These are phyloP conservation scores for Apeira syringaria DNA, from an alignment of 2,888 invertebrate genomes.

Conservation along the genomic window DNA sequence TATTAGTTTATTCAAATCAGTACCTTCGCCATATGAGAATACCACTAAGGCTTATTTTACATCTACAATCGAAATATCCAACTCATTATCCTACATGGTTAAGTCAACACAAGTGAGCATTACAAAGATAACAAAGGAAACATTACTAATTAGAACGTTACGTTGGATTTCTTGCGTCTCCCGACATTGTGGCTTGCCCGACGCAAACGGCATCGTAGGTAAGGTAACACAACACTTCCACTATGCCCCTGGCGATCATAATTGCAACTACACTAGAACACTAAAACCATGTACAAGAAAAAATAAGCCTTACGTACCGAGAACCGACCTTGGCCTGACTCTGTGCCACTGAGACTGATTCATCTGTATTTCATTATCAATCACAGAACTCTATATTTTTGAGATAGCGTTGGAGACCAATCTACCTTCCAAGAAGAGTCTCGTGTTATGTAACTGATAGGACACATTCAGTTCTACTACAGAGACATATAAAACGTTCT, in stretches of 20 bases:
- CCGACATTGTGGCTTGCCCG: constrained; percentile 33
- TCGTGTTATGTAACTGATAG: constrained; percentile 7
- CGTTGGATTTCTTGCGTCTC: constrained; percentile 33
- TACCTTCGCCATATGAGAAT: too few relatives aligned
- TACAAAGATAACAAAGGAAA: constrained; percentile 17
- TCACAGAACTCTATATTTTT: constrained; percentile 30
- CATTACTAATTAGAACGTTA: constrained; percentile 35
- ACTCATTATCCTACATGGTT: constrained; percentile 11
- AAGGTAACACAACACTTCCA: constrained; percentile 54
- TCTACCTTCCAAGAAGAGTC: background rate
- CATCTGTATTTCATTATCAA: constrained; percentile 52
- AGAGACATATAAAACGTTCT: constrained; percentile 20
- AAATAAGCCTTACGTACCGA: constrained; percentile 35
- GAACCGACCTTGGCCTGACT: constrained; percentile 55
- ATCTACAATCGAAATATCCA: constrained; percentile 3
- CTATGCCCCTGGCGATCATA: constrained; percentile 53
- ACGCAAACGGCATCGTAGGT: constrained; percentile 47
- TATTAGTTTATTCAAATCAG: too few relatives aligned
- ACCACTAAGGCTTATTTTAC: too few relatives aligned
- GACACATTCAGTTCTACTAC: background rate
- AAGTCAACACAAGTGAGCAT: constrained; percentile 10
- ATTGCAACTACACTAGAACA: constrained; percentile 4
- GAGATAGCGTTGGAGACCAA: constrained; percentile 23
- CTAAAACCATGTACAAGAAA: constrained; percentile 22
- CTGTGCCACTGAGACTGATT: constrained; percentile 49